Base-by-base conservation (phyloP, 2,113 vertebrate genomes). In the Tor tambroides region DNA sequence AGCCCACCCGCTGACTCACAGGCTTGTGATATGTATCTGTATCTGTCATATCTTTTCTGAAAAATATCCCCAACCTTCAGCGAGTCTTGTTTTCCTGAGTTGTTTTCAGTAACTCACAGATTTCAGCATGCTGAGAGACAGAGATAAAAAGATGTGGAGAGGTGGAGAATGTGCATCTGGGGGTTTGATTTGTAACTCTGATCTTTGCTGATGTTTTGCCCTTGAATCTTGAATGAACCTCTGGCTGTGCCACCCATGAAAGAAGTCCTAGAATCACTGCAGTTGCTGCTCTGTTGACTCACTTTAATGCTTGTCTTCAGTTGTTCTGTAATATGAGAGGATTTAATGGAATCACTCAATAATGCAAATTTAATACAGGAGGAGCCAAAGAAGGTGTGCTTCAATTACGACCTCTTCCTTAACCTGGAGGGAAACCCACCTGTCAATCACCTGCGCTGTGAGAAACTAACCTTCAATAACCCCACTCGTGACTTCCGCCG, bases 391-490 rank as follows among this genome's bases (percentile, higher is more conserved):
- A 99, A 95, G 90, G 98, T 99, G 72, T 98, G 95, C 90, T 99
- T 99, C 91, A 98, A 97, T 15, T 99, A 99, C 0, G 98, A 99
- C 95, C 95, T 99, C 43, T 99, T 99, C 92, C 95, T 99, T 83
- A 99, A 99, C 91, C 92, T 99, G 94, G 98, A 99, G 93, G 98
- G 98, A 32, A 99, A 99, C 91, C 98, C 98, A 0, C 98, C 98
- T 0, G 98, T 99, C 87, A 99, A 99, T 94, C 98, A 99, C 91
- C 95, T 99, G 79, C 98, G 98, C 89, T 99, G 98, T 35, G 98
- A 99, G 95, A 99, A 99, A 84, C 96, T 99, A 90, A 99, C 98
- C 89, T 99, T 99, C 92, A 99, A 99, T 95, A 99, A 99, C 93
- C 98, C 98, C 92, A 99, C 98, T 87, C 96, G 96, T 90, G 98